These are phyloP conservation scores for Cabera pusaria DNA, from an alignment of 2,888 invertebrate species.

Conservation along the genomic window DNA sequence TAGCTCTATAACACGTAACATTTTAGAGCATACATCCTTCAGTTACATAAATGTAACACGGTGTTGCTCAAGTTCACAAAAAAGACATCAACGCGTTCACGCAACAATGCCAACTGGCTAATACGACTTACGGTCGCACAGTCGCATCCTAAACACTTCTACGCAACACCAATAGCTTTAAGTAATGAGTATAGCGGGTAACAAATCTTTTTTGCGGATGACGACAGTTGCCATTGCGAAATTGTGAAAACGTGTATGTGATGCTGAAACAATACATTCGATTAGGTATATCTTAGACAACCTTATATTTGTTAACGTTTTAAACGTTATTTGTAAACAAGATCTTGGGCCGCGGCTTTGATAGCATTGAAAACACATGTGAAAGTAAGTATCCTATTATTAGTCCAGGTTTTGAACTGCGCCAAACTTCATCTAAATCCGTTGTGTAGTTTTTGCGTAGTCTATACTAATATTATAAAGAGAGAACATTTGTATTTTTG, in stretches of 20 bases:
- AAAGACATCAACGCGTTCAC: conserved; percentile 20
- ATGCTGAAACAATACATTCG: conserved; percentile 19
- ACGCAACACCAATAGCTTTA: conserved; percentile 20
- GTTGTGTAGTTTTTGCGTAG: too few species aligned
- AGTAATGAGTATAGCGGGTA: conserved; percentile 23
- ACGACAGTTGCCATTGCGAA: conserved; percentile 18
- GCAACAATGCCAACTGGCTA: conserved; percentile 16
- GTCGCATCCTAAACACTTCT: conserved; percentile 20
- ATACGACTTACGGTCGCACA: conserved; percentile 16
- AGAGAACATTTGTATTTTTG: too few species aligned
- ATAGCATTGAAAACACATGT: too few species aligned
- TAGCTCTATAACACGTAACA: conserved; percentile 12
- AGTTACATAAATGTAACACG: conserved; percentile 22
- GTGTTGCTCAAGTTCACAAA: conserved; percentile 22
- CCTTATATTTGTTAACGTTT: too few species aligned
- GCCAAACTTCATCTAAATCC: too few species aligned
- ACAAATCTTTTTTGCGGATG: conserved; percentile 22
- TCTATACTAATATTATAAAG: too few species aligned
- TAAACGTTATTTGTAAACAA: not conserved
- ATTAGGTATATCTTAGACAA: conserved; percentile 14
- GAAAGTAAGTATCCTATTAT: too few species aligned
- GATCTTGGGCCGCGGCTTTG: too few species aligned
- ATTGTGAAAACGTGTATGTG: conserved; percentile 20
- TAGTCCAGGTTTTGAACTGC: too few species aligned
- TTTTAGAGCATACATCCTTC: conserved; percentile 17